A percentile compares a stretch with the other conserved stretches of the same genome.
These are phyloP conservation scores for Sesamia nonagrioides DNA, from an alignment of 1,140 invertebrate genomes.

Conservation along the genomic window DNA sequence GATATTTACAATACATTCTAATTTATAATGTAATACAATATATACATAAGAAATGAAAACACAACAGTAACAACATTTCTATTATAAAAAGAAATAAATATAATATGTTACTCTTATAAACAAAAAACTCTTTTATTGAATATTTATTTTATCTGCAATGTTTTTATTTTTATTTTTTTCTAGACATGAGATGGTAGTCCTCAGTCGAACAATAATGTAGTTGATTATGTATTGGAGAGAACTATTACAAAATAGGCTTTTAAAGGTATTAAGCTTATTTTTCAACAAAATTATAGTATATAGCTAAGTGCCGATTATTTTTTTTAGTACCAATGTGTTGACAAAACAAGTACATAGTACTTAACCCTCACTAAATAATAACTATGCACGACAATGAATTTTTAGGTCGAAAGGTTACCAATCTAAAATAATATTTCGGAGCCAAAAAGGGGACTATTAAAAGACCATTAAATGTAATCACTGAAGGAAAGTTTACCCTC, in stretches of 20 bases:
- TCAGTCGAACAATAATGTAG: no score
- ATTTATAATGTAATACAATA: no score
- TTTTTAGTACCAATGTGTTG: not conserved
- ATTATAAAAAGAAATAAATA: no score
- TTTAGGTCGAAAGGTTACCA: constrained; percentile 12
- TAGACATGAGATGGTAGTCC: no score
- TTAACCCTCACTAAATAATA: not conserved
- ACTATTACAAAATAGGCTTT: not conserved
- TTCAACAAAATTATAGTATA: not conserved
- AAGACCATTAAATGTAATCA: constrained; percentile 25
- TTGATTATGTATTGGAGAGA: no score
- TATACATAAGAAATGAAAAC: no score
- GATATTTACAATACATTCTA: no score
- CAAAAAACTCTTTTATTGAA: no score
- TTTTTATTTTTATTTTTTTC: no score
- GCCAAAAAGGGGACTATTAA: constrained; percentile 12
- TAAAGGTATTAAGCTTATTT: not conserved
- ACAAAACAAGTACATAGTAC: not conserved
- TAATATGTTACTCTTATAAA: no score
- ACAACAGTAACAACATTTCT: no score
- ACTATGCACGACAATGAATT: not conserved
- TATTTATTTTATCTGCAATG: no score
- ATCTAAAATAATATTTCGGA: not conserved
- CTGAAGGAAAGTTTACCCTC: constrained; percentile 1
- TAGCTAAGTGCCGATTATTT: not conserved